Base-by-base conservation (phyloP, 1,140 invertebrate species). In the Orussus abietinus region DNA sequence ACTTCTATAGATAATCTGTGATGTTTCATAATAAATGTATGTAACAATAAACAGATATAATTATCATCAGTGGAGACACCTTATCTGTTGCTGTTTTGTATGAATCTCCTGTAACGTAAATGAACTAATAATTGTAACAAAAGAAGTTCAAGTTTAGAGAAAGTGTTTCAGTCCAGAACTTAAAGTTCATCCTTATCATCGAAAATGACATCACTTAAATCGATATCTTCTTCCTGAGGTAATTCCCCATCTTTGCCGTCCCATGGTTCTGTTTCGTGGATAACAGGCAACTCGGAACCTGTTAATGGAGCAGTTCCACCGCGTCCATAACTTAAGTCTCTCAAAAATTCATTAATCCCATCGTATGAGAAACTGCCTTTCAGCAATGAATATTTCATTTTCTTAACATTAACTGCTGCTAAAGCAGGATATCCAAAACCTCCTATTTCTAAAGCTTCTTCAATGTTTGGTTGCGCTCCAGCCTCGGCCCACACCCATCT, bases 401-500 rank as follows among this genome's bases (percentile, higher is more conserved):
- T 99, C 72, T 96, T 93, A 5, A 85, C 80, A 73, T 98, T 99
- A 18, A 98, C 84, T 14, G 94, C 95, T 7, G 92, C 94, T 83
- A 99, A 86, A 7, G 96, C 95, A 28, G 92, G 88, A 66, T 92
- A 90, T 15, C 87, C 87, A 71, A 92, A 92, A 2, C 89, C 88
- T 39, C 97, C 97, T 42, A 99, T 89, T 55, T 94, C 96, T 14
- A 99, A 69, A 3, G 88, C 80, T 52, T 88, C 82, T 74, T 99
- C 96, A 5, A 99, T 59, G 2, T 84, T 79, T 0, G 76, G 64
- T 71, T 99, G 95, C 10, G 85, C 75, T 17, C 83, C 85, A 31
- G 91, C 95, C 72, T 98, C 95, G 2, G 88, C 66, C 96, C 96
- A 98, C 3, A 94, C 72, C 93, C 95, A 99, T 48, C 88, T 91